Percentiles rank a stretch among this genome's conserved stretches.
These are phyloP conservation scores for Pocillopora damicornis DNA, from an alignment of 64 coral and sea anemone genomes.

Conservation along the genomic window DNA sequence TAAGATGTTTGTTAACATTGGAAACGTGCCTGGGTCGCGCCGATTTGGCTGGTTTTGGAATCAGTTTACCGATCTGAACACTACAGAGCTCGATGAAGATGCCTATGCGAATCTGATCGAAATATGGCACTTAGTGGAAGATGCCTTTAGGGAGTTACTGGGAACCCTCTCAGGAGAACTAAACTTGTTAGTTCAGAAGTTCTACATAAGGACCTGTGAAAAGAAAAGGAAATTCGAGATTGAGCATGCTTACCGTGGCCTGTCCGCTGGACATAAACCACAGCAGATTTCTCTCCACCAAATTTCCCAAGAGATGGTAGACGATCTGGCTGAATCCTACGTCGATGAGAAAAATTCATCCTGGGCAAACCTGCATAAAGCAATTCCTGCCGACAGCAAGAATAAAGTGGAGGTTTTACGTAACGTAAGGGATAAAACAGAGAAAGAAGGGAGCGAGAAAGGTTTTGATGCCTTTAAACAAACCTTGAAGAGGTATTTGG, in stretches of 20 bases:
- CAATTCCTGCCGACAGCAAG: neutral
- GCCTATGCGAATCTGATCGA: neutral
- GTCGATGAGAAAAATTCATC: neutral
- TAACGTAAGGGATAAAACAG: neutral
- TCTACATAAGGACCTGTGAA: slow-evolving; percentile 17
- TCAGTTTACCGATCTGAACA: slow-evolving; percentile 19
- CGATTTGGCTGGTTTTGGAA: neutral
- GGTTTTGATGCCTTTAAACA: neutral
- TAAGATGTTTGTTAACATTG: slow-evolving; percentile 39
- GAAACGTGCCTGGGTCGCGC: neutral
- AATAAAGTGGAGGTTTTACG: neutral
- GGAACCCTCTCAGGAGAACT: neutral
- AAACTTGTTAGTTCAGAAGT: slow-evolving; percentile 26
- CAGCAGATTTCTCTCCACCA: slow-evolving; percentile 1
- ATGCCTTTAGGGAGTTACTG: slow-evolving; percentile 7
- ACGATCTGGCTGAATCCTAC: neutral
- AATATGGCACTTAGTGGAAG: slow-evolving; percentile 8
- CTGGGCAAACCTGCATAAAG: slow-evolving; percentile 28
- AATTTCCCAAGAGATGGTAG: neutral
- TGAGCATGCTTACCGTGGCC: neutral
- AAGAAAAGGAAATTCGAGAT: slow-evolving; percentile 38
- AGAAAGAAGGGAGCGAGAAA: neutral
- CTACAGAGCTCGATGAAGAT: slow-evolving; percentile 11
- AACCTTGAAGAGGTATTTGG: neutral
- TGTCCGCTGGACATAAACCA: neutral